A percentile compares a stretch with the other conserved stretches of the same genome.
phyloP scores from a whole-genome alignment of 2,888 invertebrate species.

The Eristalinus sepulchralis region DNA sequence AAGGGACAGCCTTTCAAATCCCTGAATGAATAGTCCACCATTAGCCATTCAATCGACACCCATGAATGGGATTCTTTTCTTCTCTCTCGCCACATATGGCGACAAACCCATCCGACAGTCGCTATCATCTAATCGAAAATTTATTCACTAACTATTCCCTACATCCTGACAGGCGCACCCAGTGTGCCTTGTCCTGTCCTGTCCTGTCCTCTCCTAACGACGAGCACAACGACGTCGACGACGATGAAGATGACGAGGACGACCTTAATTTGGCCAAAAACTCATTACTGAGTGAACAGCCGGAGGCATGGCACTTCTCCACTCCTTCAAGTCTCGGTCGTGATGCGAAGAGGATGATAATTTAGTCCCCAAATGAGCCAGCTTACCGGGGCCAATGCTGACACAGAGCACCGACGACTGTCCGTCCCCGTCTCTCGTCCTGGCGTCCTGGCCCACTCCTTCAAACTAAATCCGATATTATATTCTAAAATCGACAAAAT shows the following conservation, averaged over 20 bases:
- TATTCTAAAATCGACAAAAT: constrained; percentile 43
- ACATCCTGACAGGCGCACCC: background rate
- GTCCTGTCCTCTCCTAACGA: background rate
- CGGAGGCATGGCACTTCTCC: background rate
- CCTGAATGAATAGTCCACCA: background rate
- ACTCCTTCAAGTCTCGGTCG: background rate
- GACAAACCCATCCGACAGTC: background rate
- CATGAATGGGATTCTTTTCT: background rate
- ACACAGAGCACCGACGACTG: background rate
- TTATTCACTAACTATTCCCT: background rate
- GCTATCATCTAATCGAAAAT: background rate
- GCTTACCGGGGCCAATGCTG: constrained; percentile 23
- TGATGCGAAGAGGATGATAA: background rate
- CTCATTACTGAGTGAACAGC: constrained; percentile 4
- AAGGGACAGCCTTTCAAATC: background rate
- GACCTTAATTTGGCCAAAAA: constrained; percentile 5
- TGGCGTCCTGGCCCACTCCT: background rate
- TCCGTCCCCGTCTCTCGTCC: background rate
- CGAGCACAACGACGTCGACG: too few relatives aligned
- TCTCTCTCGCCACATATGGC: background rate
- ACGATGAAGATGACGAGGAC: background rate
- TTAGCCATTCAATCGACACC: background rate
- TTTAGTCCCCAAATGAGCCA: constrained; percentile 9
- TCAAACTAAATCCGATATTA: constrained; percentile 31
- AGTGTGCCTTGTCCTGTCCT: too few relatives aligned